Percentiles rank a stretch among this genome's conserved stretches.
Evolutionary conservation across 2,888 invertebrate genomes (phyloP).

Genomic region (Entomobrya multifasciata): DNA sequence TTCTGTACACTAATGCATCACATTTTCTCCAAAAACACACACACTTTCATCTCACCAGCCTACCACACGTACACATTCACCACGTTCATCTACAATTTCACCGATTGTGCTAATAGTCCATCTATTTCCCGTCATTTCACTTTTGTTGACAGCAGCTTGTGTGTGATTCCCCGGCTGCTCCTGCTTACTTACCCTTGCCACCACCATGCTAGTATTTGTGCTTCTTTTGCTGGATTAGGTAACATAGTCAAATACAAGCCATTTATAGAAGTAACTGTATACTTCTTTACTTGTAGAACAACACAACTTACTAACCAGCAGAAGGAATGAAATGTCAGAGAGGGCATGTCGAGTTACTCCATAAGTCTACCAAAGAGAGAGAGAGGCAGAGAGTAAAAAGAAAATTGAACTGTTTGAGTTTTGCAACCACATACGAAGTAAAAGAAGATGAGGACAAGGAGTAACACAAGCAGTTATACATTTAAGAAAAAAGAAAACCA

Average conservation of each 20-base stretch:
- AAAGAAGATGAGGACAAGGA: constrained; percentile 6
- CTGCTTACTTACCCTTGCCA: not conserved
- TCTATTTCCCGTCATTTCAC: constrained; percentile 71
- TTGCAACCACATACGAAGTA: constrained; percentile 30
- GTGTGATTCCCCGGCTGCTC: constrained; percentile 30
- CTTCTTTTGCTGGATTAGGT: constrained; percentile 18
- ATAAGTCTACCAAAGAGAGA: not conserved
- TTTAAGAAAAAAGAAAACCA: constrained; percentile 42
- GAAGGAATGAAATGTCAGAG: constrained; percentile 3
- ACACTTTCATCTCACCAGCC: not conserved
- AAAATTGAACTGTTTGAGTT: constrained; percentile 44
- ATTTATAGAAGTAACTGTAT: not conserved
- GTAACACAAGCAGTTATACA: not conserved
- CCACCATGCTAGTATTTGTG: not conserved
- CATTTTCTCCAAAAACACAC: constrained; percentile 21
- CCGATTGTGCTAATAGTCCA: constrained; percentile 69
- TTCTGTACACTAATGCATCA: constrained; percentile 27
- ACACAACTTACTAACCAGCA: not conserved
- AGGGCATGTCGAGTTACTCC: not conserved
- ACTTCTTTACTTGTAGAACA: not conserved
- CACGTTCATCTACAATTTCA: constrained; percentile 53
- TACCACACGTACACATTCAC: not conserved
- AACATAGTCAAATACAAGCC: constrained; percentile 22
- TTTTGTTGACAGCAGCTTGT: constrained; percentile 71
- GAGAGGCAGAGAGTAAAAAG: constrained; percentile 11